Conservation (phyloP, 2,888 invertebrate genomes). For the Onchidella celtica region DNA sequence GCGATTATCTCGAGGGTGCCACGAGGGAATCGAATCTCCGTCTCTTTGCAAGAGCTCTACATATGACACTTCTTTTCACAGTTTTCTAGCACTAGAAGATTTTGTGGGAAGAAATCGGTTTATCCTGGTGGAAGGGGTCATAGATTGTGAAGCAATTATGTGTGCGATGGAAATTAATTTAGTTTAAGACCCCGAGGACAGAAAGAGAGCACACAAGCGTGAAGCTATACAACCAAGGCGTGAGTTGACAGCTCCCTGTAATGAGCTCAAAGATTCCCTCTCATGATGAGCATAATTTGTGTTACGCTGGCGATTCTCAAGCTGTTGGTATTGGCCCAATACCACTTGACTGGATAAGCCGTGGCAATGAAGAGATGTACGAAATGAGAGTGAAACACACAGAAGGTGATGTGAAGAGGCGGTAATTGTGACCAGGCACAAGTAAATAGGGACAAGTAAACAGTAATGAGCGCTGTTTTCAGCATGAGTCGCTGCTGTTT, state of each 20-base stretch:
- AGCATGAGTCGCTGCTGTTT: no score
- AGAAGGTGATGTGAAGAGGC: no score
- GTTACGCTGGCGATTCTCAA: not conserved
- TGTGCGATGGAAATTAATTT: conserved; percentile 31
- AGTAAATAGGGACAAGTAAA: no score
- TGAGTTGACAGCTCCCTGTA: conserved; percentile 14
- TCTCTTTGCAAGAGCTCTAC: not conserved
- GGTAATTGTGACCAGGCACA: no score
- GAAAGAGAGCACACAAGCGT: not conserved
- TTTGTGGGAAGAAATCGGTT: conserved; percentile 11
- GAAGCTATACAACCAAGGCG: not conserved
- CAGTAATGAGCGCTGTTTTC: no score
- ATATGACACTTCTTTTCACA: not conserved
- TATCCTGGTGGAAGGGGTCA: conserved; percentile 18
- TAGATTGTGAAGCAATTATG: conserved; percentile 40
- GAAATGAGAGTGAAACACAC: no score
- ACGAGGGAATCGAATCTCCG: not conserved
- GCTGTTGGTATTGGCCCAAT: not conserved
- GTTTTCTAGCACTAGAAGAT: not conserved
- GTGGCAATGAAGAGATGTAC: no score
- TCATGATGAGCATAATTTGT: not conserved
- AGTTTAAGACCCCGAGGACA: not conserved
- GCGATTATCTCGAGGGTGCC: not conserved
- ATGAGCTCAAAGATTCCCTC: not conserved
- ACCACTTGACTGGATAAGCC: not conserved